Evolutionary conservation across 2,797 vertebrate genomes (phyloP), one percentile per base, ranked within the genome.

Genomic region (Mormyrus hasselquistii): DNA sequence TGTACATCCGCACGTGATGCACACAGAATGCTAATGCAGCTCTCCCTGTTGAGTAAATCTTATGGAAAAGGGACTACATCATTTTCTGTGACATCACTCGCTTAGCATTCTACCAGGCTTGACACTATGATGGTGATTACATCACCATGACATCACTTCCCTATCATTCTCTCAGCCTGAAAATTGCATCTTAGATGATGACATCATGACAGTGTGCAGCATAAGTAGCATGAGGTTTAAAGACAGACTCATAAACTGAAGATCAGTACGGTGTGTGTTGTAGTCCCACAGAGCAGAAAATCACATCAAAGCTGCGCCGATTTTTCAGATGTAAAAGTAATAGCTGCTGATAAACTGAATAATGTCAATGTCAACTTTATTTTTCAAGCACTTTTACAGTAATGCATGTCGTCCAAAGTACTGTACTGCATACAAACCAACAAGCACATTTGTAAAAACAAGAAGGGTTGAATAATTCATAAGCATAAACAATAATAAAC

Each of bases 111-210:
- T 9, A 47, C 76, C 41, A 47, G 76, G 16, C 76, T 47, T 82
- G 76, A 82, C 19, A 47, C 22, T 47, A 82, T 22, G 76, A 22
- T 12, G 12, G 29, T 16, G 69, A 76, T 82, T 44, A 82, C 76
- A 82, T 82, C 76, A 82, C 76, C 76, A 82, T 82, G 76, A 82
- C 76, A 82, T 82, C 76, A 82, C 41, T 82, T 82, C 76, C 41
- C 76, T n/a, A 82, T 82, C 73, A 79, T 44, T 79, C 38, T 79
- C 19, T 79, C 76, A 82, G 76, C 76, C 41, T 82, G 16, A n/a
- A 22, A 82, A 47, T n/a, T 22, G 76, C 19, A 44, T 10, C 76
- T 44, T 47, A 82, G 76, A 47, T 22, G 16, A 44, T 79, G 41
- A 82, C 76, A 47, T 82, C 76, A 41, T 76, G 76, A 47, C 41